These are phyloP conservation scores for Coecobrya sp. DNA, from an alignment of 2,888 invertebrate species.

Conservation along the genomic window DNA sequence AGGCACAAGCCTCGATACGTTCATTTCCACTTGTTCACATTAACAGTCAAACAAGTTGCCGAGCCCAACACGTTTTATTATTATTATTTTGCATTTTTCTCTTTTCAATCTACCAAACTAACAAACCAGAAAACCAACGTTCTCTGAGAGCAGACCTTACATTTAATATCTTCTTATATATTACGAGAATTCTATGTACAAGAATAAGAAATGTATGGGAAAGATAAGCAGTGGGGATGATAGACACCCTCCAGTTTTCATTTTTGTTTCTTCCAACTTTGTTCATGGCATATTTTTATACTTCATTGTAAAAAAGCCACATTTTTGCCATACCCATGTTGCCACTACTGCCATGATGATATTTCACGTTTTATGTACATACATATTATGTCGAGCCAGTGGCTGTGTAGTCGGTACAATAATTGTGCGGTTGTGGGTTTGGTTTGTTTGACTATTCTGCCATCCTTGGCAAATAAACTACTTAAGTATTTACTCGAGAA, in stretches of 20 bases:
- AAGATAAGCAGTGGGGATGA: neutral
- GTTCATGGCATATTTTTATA: neutral
- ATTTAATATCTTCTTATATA: too few species aligned
- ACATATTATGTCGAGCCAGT: neutral
- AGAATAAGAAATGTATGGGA: too few species aligned
- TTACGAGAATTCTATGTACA: too few species aligned
- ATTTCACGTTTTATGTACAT: too few species aligned
- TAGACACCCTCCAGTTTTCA: slow-evolving; percentile 64
- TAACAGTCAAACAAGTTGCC: slow-evolving; percentile 69
- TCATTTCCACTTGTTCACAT: slow-evolving; percentile 20
- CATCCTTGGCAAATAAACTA: slow-evolving; percentile 5
- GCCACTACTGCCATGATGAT: too few species aligned
- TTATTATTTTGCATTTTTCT: slow-evolving; percentile 30
- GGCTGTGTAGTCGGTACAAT: neutral
- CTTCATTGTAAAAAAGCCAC: slow-evolving; percentile 21
- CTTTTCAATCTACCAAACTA: slow-evolving; percentile 3
- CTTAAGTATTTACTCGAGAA: neutral
- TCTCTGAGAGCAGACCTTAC: too few species aligned
- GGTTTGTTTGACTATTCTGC: slow-evolving; percentile 7
- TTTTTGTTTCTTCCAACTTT: slow-evolving; percentile 52
- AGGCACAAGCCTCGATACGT: neutral
- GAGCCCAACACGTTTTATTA: slow-evolving; percentile 58
- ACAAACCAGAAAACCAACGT: slow-evolving; percentile 9
- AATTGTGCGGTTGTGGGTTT: slow-evolving; percentile 47
- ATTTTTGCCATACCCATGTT: slow-evolving; percentile 60